Conservation (phyloP, 2,113 vertebrate species). For the Aphyosemion australe region DNA sequence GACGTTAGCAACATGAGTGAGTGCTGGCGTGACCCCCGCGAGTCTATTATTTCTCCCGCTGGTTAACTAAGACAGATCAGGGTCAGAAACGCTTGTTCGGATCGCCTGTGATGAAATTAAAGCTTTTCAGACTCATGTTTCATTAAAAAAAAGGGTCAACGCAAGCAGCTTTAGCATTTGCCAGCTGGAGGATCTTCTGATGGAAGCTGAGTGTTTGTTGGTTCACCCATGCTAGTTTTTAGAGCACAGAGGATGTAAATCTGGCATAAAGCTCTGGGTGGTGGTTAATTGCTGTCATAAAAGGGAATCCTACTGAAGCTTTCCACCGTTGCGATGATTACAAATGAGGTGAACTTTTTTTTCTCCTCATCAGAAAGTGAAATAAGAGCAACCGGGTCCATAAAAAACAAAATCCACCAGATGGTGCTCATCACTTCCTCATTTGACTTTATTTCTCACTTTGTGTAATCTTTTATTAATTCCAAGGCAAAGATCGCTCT, state of each 20-base stretch:
- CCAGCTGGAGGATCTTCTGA: conserved; percentile 28
- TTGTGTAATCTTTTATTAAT: conserved; percentile 48
- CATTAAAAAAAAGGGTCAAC: background rate
- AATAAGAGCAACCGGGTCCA: conserved; percentile 3
- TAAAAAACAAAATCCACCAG: conserved; percentile 56
- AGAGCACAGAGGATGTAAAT: conserved; percentile 37
- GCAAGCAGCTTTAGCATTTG: conserved; percentile 10
- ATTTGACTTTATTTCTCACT: conserved; percentile 24
- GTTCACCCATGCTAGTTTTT: conserved; percentile 25
- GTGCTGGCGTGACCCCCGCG: conserved; percentile 57
- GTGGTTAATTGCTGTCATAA: conserved; percentile 61
- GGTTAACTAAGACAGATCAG: conserved; percentile 70
- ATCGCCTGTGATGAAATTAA: conserved; percentile 48
- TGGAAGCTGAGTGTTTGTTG: conserved; percentile 24
- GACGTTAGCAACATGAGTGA: conserved; percentile 65
- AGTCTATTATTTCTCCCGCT: conserved; percentile 50
- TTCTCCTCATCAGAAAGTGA: conserved; percentile 8
- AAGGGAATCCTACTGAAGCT: conserved; percentile 44
- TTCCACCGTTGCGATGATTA: conserved; percentile 26
- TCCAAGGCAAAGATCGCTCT: conserved; percentile 23
- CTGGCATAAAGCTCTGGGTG: conserved; percentile 34
- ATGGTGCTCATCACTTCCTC: conserved; percentile 63
- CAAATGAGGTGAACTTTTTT: conserved; percentile 15
- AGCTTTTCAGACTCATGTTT: conserved; percentile 22
- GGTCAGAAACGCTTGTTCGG: conserved; percentile 37